Conservation (phyloP, 2,113 vertebrate genomes). For the Hystrix cristata region DNA sequence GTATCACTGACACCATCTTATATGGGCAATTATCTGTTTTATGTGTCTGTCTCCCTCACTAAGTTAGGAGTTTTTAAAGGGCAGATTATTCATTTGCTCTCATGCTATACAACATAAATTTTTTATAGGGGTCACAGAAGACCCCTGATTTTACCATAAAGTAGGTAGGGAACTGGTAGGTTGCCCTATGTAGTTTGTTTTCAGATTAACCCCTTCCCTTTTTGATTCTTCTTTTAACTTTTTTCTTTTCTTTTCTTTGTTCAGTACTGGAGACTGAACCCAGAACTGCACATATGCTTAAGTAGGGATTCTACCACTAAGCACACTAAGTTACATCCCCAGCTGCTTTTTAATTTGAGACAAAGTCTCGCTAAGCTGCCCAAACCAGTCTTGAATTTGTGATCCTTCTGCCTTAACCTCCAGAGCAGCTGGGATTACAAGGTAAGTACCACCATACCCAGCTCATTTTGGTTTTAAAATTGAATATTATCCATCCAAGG, state of each 20-base stretch:
- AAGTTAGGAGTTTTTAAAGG: not conserved
- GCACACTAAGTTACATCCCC: too few relatives aligned
- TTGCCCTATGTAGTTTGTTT: not conserved
- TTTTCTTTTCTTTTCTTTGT: not conserved
- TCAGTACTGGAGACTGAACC: not conserved
- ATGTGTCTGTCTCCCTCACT: not conserved
- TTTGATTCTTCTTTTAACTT: not conserved
- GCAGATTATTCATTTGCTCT: not conserved
- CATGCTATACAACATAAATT: not conserved
- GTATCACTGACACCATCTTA: not conserved
- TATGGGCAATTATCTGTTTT: not conserved
- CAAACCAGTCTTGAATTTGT: too few relatives aligned
- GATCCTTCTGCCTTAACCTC: too few relatives aligned
- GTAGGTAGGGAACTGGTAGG: not conserved
- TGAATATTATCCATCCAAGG: constrained; percentile 7
- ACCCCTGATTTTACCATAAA: not conserved
- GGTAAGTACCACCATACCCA: too few relatives aligned
- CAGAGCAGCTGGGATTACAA: too few relatives aligned
- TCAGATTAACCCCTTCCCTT: not conserved
- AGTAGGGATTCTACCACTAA: not conserved
- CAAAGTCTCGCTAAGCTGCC: not conserved
- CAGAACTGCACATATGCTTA: not conserved
- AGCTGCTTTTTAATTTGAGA: not conserved
- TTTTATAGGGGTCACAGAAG: not conserved
- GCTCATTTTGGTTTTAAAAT: not conserved